Base-by-base conservation (phyloP, 2,113 vertebrate species). In the Erpornis zantholeuca region DNA sequence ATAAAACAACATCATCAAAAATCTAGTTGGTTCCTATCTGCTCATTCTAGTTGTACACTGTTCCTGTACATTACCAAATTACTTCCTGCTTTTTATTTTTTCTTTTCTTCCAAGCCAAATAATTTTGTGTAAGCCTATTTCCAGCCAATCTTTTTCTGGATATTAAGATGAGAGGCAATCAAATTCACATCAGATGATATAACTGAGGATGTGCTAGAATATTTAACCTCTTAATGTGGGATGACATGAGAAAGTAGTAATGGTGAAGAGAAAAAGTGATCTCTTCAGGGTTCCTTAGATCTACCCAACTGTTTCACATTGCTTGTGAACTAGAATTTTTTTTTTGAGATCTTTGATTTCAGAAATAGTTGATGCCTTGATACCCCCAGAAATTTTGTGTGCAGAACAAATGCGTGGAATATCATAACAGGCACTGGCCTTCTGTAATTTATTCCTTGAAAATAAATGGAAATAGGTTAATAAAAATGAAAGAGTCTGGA, bases 341-440 rank as follows among this genome's bases (percentile, higher is more conserved):
- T 70, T 78, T 36, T 8, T 20, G 17, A 54, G 7, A 20, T 36
- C 6, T 82, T 86, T 92, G 24, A 49, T 72, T 90, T 92, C 45
- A 54, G 24, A 44, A 72, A 60, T 45, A 21, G 23, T 28, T 63
- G 22, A 45, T 44, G 4, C 36, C 59, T 73, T 60, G 53, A 78
- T 64, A 50, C 5, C 3, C 9, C 5, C 47, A 29, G 53, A 82
- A 75, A 71, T 82, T 35, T 68, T 84, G 7, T 22, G 24, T 40
- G 11, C 5, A 15, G 47, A 78, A 53, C 2, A 53, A 91, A 77
- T 33, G 2, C 0, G 1, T 20, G n/a, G 12, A 80, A 29, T 52
- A 61, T 15, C 4, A 15, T 59, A 45, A 36, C 5, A 56, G 5
- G 11, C 27, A 44, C n/a, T 54, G 7, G 0, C 1, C 9, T 4